A percentile compares a stretch with the other conserved stretches of the same genome.
These are phyloP conservation scores for Embidobia sp. DNA, from an alignment of 2,888 invertebrate genomes.

Conservation along the genomic window DNA sequence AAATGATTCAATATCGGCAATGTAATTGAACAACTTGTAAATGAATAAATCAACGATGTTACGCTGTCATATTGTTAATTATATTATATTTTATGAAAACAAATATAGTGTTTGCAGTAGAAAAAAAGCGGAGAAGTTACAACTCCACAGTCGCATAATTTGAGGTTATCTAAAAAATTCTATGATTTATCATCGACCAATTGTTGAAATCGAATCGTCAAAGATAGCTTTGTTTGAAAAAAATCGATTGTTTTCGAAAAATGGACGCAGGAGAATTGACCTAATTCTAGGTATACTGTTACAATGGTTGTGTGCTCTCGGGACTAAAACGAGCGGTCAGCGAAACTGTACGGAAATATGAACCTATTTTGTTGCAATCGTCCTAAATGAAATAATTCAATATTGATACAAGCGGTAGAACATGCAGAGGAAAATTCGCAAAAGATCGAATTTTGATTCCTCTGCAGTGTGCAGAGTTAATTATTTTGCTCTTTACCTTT, in stretches of 20 bases:
- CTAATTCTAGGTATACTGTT: conserved; percentile 5
- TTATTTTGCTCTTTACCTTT: too few species aligned
- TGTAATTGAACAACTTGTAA: too few species aligned
- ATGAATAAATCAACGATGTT: too few species aligned
- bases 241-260: conserved; percentile 15
- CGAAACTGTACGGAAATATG: conserved; percentile 5
- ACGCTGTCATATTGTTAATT: too few species aligned
- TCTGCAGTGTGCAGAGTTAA: too few species aligned
- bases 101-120: too few species aligned
- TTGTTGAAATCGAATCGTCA: not conserved
- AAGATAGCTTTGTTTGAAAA: conserved; percentile 1
- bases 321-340: conserved; percentile 16
- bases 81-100: too few species aligned
- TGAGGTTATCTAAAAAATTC: too few species aligned
- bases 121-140: too few species aligned
- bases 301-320: conserved; percentile 9
- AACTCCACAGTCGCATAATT: too few species aligned
- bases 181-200: not conserved
- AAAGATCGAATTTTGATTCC: too few species aligned
- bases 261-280: conserved; percentile 1
- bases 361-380: conserved; percentile 6
- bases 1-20: too few species aligned
- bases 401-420: not conserved
- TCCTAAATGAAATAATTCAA: conserved; percentile 10
- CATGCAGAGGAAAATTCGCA: not conserved